Evolutionary conservation across 2,113 vertebrate genomes (phyloP), one percentile per base, ranked within the genome.

Genomic region (Neodontobutis hainanensis): DNA sequence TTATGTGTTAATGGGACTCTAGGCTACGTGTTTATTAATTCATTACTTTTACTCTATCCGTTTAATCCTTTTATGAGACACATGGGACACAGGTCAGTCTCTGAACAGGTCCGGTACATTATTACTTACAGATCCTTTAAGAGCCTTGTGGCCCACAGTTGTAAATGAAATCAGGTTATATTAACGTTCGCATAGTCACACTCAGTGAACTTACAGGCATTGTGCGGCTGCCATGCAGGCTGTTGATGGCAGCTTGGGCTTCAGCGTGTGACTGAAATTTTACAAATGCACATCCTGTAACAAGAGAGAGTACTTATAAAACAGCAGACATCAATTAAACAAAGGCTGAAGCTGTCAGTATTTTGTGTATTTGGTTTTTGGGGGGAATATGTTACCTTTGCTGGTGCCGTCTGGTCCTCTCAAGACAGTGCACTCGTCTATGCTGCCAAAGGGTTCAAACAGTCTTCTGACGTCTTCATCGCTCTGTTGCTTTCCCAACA

Each of bases 401-500:
- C 96, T 97, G 90, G 94, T 94, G 61, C 95, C 95, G 0, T 97
- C 96, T 0, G 95, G 95, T 0, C 95, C 95, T 48, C 95, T 92
- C 61, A 97, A 93, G 65, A 97, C 95, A 11, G 95, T 97, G 80
- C 96, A 97, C 90, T 97, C 96, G 0, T 96, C 95, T 61, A 97
- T 96, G 85, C 89, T 94, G 73, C 95, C 95, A 1, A 96, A 97
- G 5, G 94, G 93, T 75, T 96, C 95, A 11, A 97, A 97, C 93
- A 97, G 94, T 88, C 95, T 94, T 77, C 94, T 92, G 56, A 97
- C 95, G 0, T 97, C 95, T 68, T 96, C 96, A 56, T 97, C 96
- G 16, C 94, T 94, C 90, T 97, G 96, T 87, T 97, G 95, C 89
- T 96, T 97, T 59, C 96, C 95, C 86, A 97, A 89, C 96, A 97